Evolutionary conservation across 2,113 vertebrate species (phyloP).

Genomic region (Corythoichthys haematopterus): DNA sequence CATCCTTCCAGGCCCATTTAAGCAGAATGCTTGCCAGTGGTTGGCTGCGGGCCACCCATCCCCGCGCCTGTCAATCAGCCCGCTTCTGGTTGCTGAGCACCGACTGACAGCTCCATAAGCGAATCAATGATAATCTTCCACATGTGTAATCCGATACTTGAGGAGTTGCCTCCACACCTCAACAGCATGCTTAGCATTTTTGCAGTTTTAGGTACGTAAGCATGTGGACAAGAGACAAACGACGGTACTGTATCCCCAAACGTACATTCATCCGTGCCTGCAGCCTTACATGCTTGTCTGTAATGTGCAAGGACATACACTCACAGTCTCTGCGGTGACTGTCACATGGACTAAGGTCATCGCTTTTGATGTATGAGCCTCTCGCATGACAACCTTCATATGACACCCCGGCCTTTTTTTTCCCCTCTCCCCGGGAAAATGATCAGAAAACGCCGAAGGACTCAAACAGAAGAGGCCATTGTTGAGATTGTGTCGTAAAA

Average conservation of each 20-base stretch:
- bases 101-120: constrained; percentile 86
- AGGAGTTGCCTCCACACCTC: constrained; percentile 52
- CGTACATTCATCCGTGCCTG: neutral
- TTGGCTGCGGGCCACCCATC: constrained; percentile 87
- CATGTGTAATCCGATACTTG: constrained; percentile 76
- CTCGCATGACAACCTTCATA: constrained; percentile 65
- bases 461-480: constrained; percentile 29
- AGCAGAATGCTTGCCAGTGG: constrained; percentile 83
- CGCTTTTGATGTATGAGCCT: constrained; percentile 57
- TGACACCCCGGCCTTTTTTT: constrained; percentile 49
- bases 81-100: constrained; percentile 72
- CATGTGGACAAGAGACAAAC: neutral
- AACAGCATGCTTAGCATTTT: constrained; percentile 26
- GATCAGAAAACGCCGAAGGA: constrained; percentile 53
- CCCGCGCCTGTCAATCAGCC: constrained; percentile 87
- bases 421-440: constrained; percentile 46
- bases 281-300: neutral
- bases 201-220: neutral
- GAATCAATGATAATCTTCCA: constrained; percentile 98
- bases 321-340: constrained; percentile 46
- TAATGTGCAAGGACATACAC: constrained; percentile 6
- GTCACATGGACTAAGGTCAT: constrained; percentile 65
- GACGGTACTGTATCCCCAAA: neutral
- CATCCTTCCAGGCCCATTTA: constrained; percentile 86
- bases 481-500: constrained; percentile 41